phyloP scores from a whole-genome alignment of 2,113 vertebrate genomes.

The Semicossyphus pulcher region DNA sequence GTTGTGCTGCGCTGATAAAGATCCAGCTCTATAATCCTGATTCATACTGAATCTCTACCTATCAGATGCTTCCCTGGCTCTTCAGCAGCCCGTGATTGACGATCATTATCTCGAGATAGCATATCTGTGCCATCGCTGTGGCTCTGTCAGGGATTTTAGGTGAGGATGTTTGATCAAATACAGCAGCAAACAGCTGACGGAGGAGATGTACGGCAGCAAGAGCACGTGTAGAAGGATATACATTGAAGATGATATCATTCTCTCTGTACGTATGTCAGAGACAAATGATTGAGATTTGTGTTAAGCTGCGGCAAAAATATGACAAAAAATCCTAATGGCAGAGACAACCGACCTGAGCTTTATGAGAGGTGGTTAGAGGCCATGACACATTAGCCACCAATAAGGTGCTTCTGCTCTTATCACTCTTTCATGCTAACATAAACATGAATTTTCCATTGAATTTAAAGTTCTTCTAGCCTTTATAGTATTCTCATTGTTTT shows the following conservation, averaged over 20 bases:
- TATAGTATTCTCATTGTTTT: too few relatives aligned
- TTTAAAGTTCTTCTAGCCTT: too few relatives aligned
- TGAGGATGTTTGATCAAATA: constrained; percentile 67
- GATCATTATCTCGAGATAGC: constrained; percentile 70
- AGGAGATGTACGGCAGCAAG: constrained; percentile 28
- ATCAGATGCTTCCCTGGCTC: constrained; percentile 67
- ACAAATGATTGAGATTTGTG: constrained; percentile 48
- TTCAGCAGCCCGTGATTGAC: constrained; percentile 70
- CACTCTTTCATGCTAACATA: too few relatives aligned
- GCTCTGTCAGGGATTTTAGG: constrained; percentile 66
- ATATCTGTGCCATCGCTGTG: constrained; percentile 65
- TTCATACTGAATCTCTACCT: constrained; percentile 66
- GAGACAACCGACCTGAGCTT: constrained; percentile 15
- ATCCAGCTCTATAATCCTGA: constrained; percentile 73
- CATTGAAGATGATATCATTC: constrained; percentile 53
- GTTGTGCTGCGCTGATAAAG: constrained; percentile 62
- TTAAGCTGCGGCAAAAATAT: constrained; percentile 9
- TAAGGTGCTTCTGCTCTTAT: too few relatives aligned
- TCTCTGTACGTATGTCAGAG: constrained; percentile 28
- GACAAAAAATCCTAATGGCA: constrained; percentile 20
- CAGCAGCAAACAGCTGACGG: constrained; percentile 57
- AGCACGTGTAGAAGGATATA: constrained; percentile 28
- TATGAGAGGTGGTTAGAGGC: constrained; percentile 4
- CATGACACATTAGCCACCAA: too few relatives aligned
- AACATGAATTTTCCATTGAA: too few relatives aligned